A percentile compares a stretch with the other conserved stretches of the same genome.
Conservation (phyloP, 2,888 invertebrate genomes). For the Cybosia mesomella region DNA sequence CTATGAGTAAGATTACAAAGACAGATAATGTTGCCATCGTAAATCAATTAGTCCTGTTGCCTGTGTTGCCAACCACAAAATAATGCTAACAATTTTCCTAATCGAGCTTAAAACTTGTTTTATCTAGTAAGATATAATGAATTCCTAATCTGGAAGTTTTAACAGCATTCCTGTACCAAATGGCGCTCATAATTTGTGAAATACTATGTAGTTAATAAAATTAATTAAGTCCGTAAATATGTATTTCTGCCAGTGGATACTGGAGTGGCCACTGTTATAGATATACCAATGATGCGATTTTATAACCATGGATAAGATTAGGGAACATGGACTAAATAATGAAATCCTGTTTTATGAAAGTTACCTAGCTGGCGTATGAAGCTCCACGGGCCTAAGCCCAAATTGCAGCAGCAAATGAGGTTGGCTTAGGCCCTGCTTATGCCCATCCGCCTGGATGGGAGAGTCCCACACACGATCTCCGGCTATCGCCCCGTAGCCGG, state of each 20-base stretch:
- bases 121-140: conserved; percentile 80
- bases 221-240: conserved; percentile 41
- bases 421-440: too few species aligned
- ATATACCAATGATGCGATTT: conserved; percentile 1
- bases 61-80: conserved; percentile 48
- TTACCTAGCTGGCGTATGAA: too few species aligned
- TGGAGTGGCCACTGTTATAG: conserved; percentile 18
- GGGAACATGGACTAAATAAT: background rate
- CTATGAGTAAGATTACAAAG: conserved; percentile 39
- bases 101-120: conserved; percentile 65
- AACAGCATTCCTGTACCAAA: conserved; percentile 75
- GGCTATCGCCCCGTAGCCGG: too few species aligned
- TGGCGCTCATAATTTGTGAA: conserved; percentile 59
- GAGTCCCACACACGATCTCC: too few species aligned
- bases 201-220: conserved; percentile 52
- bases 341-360: background rate
- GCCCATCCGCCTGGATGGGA: too few species aligned
- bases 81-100: conserved; percentile 61
- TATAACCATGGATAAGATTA: background rate
- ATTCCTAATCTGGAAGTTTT: conserved; percentile 76
- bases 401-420: too few species aligned
- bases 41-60: conserved; percentile 54
- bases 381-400: too few species aligned
- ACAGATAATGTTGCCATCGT: conserved; percentile 43
- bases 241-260: conserved; percentile 19